These are phyloP conservation scores for Notarius lentiginosus DNA, from an alignment of 2,113 vertebrate genomes.

Conservation along the genomic window DNA sequence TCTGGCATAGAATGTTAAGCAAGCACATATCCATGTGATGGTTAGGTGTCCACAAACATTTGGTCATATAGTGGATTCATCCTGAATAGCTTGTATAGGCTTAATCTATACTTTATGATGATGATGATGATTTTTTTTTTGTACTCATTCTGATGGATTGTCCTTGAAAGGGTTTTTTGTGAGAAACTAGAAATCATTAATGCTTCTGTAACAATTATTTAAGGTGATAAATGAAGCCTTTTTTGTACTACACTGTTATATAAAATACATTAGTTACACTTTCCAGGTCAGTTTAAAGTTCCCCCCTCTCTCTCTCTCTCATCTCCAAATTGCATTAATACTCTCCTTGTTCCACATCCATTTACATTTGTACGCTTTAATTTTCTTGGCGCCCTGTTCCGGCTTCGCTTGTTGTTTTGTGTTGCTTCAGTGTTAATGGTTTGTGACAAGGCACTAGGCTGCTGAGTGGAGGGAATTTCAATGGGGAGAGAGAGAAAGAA, in stretches of 20 bases:
- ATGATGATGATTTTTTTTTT: neutral
- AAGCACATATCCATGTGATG: neutral
- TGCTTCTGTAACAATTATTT: neutral
- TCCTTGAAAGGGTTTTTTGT: neutral
- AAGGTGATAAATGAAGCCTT: neutral
- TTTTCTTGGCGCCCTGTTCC: constrained; percentile 45
- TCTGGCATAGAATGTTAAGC: neutral
- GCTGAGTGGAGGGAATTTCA: constrained; percentile 54
- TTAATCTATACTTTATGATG: neutral
- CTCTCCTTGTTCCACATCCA: constrained; percentile 52
- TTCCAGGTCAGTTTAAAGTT: neutral
- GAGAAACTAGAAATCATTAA: neutral
- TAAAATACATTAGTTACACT: constrained; percentile 1
- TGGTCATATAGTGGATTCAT: neutral
- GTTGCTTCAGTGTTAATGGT: constrained; percentile 54
- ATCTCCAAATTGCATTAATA: constrained; percentile 31
- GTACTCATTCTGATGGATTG: neutral
- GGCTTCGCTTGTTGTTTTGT: constrained; percentile 53
- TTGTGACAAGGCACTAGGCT: constrained; percentile 50
- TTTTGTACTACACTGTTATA: neutral
- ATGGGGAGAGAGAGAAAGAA: constrained; percentile 18
- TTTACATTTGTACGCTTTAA: constrained; percentile 57
- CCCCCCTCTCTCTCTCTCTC: neutral
- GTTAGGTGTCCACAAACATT: too few relatives aligned
- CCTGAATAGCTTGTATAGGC: neutral